Evolutionary conservation across 2,113 vertebrate species (phyloP).

Genomic region (Orycteropus afer): DNA sequence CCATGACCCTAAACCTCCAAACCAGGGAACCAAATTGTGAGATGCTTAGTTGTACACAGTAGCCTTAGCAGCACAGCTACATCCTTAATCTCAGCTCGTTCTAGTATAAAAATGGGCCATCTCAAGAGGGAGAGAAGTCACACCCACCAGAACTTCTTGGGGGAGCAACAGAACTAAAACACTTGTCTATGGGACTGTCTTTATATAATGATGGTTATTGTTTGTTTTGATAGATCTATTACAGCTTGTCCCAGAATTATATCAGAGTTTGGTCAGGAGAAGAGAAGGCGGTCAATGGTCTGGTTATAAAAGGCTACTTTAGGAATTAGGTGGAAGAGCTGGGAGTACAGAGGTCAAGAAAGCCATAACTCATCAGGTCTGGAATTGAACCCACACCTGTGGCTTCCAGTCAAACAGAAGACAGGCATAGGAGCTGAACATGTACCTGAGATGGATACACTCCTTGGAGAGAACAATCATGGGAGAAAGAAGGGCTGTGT

Average conservation of each 20-base stretch:
- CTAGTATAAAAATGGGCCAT: constrained; percentile 14
- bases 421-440: too few relatives aligned
- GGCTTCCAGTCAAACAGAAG: too few relatives aligned
- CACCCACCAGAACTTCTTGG: background rate
- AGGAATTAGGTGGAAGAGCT: background rate
- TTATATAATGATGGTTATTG: background rate
- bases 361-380: background rate
- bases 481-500: too few relatives aligned
- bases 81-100: background rate
- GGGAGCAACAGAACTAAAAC: background rate
- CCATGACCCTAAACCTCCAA: too few relatives aligned
- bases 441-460: too few relatives aligned
- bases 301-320: background rate
- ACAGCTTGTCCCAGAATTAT: background rate
- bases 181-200: background rate
- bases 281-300: background rate
- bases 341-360: background rate
- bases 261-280: background rate
- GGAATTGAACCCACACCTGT: too few relatives aligned
- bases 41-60: too few relatives aligned
- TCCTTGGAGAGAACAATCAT: too few relatives aligned
- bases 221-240: background rate
- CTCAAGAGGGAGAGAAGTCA: constrained; percentile 7
- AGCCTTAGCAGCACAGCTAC: background rate
- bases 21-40: too few relatives aligned